These are phyloP conservation scores for Hipposideros armiger DNA, from an alignment of 2,113 vertebrate genomes.

Conservation along the genomic window DNA sequence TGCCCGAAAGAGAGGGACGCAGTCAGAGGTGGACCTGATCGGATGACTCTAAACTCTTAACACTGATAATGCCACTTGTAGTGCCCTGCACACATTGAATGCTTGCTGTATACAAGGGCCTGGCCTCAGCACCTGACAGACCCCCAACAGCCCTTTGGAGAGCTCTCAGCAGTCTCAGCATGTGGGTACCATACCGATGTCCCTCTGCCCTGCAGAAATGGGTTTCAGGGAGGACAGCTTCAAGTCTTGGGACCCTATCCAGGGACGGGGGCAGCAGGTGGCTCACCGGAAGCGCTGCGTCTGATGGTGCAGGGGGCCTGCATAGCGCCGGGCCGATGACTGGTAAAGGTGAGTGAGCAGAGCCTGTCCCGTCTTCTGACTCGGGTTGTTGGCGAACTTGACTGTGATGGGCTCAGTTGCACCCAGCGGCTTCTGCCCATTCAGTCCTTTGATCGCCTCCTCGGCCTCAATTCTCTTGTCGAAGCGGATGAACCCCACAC, in stretches of 20 bases:
- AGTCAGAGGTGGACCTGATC: too few relatives aligned
- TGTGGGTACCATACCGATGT: background rate
- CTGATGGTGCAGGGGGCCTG: constrained; percentile 95
- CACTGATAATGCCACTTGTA: fast-evolving
- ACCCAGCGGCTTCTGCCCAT: constrained; percentile 96
- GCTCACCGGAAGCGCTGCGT: constrained; percentile 96
- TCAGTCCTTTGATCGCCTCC: constrained; percentile 97
- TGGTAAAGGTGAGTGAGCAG: constrained; percentile 97
- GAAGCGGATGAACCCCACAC: constrained; percentile 98
- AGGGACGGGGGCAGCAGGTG: too few relatives aligned
- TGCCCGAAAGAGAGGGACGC: too few relatives aligned
- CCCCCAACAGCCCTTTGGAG: background rate
- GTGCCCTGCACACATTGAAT: background rate
- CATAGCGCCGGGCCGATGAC: constrained; percentile 94
- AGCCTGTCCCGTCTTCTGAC: constrained; percentile 97
- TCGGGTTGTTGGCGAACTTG: constrained; percentile 98
- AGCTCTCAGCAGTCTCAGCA: background rate
- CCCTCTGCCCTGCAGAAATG: background rate
- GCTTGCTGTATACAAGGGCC: background rate
- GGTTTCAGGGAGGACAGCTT: background rate
- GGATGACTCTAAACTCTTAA: background rate
- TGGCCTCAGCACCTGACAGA: background rate
- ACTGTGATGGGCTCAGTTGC: constrained; percentile 97
- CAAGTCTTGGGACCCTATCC: background rate
- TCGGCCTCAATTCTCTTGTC: constrained; percentile 98